Evolutionary conservation across 2,888 invertebrate species (phyloP), one percentile per base, ranked within the genome.

Genomic region (Drosophila pegasa): DNA sequence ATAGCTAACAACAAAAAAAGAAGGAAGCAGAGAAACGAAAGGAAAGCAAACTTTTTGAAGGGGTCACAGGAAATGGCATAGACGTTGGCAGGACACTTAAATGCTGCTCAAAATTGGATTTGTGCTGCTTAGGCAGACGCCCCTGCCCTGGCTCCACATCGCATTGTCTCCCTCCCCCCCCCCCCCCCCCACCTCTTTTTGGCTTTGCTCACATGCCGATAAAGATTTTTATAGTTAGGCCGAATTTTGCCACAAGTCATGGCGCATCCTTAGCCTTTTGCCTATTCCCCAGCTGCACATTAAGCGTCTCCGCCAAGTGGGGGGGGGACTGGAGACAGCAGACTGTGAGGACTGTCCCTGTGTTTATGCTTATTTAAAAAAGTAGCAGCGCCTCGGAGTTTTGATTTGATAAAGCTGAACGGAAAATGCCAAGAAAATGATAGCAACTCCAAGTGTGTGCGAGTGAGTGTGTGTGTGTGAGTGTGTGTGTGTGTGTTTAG

Each of bases 291-390:
- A 79, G 84, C 67, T 88, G 87, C 77, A 80, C 85, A 85, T 88
- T 87, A 85, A 79, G 72, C 61, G 52, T 48, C 35, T 50, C 8
- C 12, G 43, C 18, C 25, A 9, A 51, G 52, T 14, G 47, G 6
- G 45, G 5, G 38, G 54, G n/a, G 29, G 45, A 18, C 8, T 7
- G n/a, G 37, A 27, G 40, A 22, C 8, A 9, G 14, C 14, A 37
- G 51, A 31, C 47, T 18, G 54, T 43, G 58, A 14, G 40, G 54
- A 61, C 40, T 71, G 61, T 61, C 75, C 50, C 72, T 73, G 65
- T 86, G 67, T 81, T 85, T 88, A 85, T 88, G 88, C 85, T 88
- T 85, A 85, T 85, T 85, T 85, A 85, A 85, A 85, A 85, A 88
- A 84, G 88, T 88, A 60, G 75, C 79, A 69, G 63, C 70, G 78